Conservation (phyloP, 2,888 invertebrate genomes). For the Patella caerulea region DNA sequence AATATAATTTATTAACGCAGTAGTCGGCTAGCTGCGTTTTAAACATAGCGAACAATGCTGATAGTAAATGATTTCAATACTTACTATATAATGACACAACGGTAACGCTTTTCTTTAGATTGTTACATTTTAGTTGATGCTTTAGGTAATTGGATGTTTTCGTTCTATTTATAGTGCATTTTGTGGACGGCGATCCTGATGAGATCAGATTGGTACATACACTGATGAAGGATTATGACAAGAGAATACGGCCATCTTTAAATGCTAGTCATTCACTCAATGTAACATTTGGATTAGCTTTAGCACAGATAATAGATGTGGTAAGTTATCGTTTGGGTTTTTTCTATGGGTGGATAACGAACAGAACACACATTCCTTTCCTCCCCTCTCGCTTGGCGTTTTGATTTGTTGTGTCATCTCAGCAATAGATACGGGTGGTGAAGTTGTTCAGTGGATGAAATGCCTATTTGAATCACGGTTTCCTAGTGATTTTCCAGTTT, state of each 20-base stretch:
- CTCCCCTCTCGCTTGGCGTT: no score
- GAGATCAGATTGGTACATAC: slow-evolving; percentile 57
- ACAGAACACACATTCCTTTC: no score
- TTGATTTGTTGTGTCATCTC: no score
- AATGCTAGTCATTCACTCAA: slow-evolving; percentile 69
- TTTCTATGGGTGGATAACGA: no score
- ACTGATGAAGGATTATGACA: slow-evolving; percentile 68
- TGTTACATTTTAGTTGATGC: not conserved
- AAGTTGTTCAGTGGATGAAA: no score
- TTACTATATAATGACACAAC: not conserved
- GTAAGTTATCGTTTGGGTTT: slow-evolving; percentile 58
- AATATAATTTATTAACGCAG: no score
- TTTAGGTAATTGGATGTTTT: not conserved
- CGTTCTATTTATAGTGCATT: slow-evolving; percentile 20
- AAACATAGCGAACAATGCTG: no score
- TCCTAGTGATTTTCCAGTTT: no score
- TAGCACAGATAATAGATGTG: slow-evolving; percentile 76
- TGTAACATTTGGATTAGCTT: slow-evolving; percentile 74
- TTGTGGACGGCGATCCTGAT: slow-evolving; percentile 42
- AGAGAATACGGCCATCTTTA: slow-evolving; percentile 70
- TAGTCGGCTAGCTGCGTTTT: no score
- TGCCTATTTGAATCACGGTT: no score
- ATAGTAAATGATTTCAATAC: not conserved
- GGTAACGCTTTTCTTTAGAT: not conserved
- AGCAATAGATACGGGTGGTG: no score